Base-by-base conservation (phyloP, 1,140 invertebrate genomes). In the Rhopalosiphum maidis region DNA sequence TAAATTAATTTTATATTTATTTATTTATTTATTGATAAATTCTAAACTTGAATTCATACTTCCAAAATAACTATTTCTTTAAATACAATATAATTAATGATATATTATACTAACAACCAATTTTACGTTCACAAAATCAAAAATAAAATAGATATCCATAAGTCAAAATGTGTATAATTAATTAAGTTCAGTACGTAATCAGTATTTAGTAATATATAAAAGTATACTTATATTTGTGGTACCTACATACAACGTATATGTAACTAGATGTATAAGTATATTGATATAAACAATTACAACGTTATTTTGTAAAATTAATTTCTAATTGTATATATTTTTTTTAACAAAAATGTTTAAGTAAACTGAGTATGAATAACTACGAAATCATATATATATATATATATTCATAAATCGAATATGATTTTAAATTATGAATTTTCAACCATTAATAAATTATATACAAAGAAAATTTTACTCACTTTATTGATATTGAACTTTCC, bases 401-500 rank as follows among this genome's bases (percentile, higher is more conserved):
- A 41, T 15, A n/a, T 77, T 6, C 60, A n/a, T 30, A 68, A 30
- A 15, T 68, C 11, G 11, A n/a, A 30, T 77, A n/a, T 15, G 30
- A n/a, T 15, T n/a, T 77, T 77, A n/a, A 68, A 68, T 68, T 68
- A n/a, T 11, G 25, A n/a, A 77, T 18, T 77, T 77, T 77, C 15
- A 77, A n/a, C n/a, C 18, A 77, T n/a, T 18, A n/a, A 87, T n/a
- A 48, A 46, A 48, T 46, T 87, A 87, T 1, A 87, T n/a, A 41
- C 41, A 41, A 41, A 41, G 2, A 3, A 41, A 23, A 23, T 82
- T n/a, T 11, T 41, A 93, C 91, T 93, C 6, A 93, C 91, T 93
- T 93, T 7, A 93, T 55, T 21, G 91, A 93, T 37, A 93, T 54
- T 37, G 68, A 85, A 93, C 48, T 93, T 54, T 93, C 82, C 35